Percentiles rank a stretch among this genome's conserved stretches.
Conservation (phyloP, 2,113 vertebrate species). For the Nothoprocta pentlandii region DNA sequence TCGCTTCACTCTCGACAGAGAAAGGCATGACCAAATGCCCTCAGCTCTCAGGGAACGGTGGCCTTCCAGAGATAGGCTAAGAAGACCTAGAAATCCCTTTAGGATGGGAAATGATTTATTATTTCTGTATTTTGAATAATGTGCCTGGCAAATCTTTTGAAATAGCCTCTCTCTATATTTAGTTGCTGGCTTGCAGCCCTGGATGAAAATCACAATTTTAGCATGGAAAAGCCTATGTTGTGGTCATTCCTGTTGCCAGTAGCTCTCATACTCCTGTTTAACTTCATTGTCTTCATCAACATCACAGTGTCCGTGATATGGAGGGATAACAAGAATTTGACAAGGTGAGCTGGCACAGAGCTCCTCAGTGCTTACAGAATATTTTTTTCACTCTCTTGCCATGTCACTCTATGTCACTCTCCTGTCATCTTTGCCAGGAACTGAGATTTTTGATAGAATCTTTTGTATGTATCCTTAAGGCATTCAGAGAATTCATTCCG, state of each 20-base stretch:
- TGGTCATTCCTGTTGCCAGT: constrained; percentile 75
- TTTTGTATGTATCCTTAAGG: neutral
- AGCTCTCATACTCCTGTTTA: constrained; percentile 71
- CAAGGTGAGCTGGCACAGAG: constrained; percentile 32
- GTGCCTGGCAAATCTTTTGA: neutral
- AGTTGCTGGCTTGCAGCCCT: constrained; percentile 77
- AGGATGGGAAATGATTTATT: neutral
- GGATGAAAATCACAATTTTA: constrained; percentile 17
- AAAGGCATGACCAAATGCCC: neutral
- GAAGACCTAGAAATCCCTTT: neutral
- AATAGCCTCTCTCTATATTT: constrained; percentile 25
- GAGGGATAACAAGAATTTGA: constrained; percentile 53
- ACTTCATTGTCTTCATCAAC: constrained; percentile 61
- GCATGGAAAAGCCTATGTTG: constrained; percentile 66
- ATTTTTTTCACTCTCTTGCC: neutral
- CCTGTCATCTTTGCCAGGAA: neutral
- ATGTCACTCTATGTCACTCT: neutral
- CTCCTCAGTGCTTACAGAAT: neutral
- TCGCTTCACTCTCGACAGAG: neutral
- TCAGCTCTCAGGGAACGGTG: neutral
- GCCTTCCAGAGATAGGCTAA: neutral
- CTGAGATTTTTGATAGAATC: neutral
- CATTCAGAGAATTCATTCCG: neutral
- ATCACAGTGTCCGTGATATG: constrained; percentile 57
- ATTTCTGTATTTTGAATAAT: neutral